A percentile compares a stretch with the other conserved stretches of the same genome.
phyloP scores from a whole-genome alignment of 2,113 vertebrate species.

The Archilochus colubris region DNA sequence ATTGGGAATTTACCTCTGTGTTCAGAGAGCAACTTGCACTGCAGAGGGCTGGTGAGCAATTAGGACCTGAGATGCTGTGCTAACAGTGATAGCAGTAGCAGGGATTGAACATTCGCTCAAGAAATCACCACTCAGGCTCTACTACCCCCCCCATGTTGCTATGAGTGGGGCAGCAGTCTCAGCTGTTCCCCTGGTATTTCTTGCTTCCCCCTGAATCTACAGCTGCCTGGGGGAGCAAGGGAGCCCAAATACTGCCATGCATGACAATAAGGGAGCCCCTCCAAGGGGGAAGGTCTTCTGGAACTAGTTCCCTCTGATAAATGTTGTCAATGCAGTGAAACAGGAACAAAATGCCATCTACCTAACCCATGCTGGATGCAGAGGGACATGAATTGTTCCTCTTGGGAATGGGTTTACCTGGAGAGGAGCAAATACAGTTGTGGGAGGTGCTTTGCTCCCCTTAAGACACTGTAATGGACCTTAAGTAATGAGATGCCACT shows the following conservation, averaged over 20 bases:
- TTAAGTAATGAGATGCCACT: rapidly evolving
- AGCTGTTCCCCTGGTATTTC: not conserved
- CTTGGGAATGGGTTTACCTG: not conserved
- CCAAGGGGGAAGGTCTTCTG: not conserved
- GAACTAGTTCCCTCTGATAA: not conserved
- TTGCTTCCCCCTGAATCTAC: rapidly evolving
- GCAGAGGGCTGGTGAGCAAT: rapidly evolving
- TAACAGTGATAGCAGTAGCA: rapidly evolving
- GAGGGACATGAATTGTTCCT: not conserved
- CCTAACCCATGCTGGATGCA: not conserved
- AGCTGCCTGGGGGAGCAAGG: not conserved
- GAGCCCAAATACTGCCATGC: not conserved
- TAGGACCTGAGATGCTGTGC: rapidly evolving
- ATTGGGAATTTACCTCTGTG: not conserved
- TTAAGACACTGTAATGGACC: rapidly evolving
- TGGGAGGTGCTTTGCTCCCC: not conserved
- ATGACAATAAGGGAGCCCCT: not conserved
- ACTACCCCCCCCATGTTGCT: rapidly evolving
- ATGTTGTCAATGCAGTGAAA: not conserved
- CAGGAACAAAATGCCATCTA: not conserved
- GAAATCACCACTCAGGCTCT: rapidly evolving
- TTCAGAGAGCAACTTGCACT: not conserved
- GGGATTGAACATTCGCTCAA: not conserved
- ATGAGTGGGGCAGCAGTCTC: not conserved
- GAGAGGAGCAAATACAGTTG: rapidly evolving